Conservation (phyloP, 2,888 invertebrate genomes). For the Orthosia gracilis region DNA sequence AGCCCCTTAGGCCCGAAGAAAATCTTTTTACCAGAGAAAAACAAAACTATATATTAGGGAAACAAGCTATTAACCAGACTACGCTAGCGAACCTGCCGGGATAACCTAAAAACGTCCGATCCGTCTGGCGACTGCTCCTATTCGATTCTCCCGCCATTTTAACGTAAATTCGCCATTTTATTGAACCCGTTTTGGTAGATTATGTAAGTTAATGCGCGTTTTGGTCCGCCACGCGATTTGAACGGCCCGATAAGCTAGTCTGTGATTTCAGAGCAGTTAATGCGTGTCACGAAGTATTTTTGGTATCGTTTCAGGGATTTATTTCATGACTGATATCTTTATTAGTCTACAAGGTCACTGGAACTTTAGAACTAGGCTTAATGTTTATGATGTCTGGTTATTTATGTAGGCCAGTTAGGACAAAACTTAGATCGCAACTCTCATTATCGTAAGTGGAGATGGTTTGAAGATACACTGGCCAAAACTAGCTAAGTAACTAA, state of each 20-base stretch:
- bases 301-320: constrained; percentile 48
- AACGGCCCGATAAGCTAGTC: constrained; percentile 75
- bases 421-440: constrained; percentile 11
- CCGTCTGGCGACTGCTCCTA: constrained; percentile 73
- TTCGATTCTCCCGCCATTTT: constrained; percentile 73
- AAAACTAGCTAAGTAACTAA: neutral
- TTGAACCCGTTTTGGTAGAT: constrained; percentile 81
- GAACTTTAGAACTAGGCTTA: constrained; percentile 26
- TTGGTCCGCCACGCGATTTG: constrained; percentile 74
- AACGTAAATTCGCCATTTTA: constrained; percentile 83
- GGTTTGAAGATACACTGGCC: neutral
- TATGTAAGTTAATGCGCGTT: constrained; percentile 79
- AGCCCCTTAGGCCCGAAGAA: constrained; percentile 17
- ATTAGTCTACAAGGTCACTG: constrained; percentile 66
- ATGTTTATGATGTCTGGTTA: constrained; percentile 20
- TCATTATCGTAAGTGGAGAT: constrained; percentile 8
- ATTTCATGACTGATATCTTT: constrained; percentile 70
- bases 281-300: constrained; percentile 60
- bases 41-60: constrained; percentile 52
- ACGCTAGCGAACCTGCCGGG: constrained; percentile 35
- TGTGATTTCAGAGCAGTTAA: constrained; percentile 59
- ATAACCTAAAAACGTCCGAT: constrained; percentile 58
- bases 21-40: constrained; percentile 50
- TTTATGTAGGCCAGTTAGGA: constrained; percentile 17
- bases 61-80: constrained; percentile 46